These are phyloP conservation scores for Scytalopus superciliaris DNA, from an alignment of 2,113 vertebrate genomes.

Conservation along the genomic window DNA sequence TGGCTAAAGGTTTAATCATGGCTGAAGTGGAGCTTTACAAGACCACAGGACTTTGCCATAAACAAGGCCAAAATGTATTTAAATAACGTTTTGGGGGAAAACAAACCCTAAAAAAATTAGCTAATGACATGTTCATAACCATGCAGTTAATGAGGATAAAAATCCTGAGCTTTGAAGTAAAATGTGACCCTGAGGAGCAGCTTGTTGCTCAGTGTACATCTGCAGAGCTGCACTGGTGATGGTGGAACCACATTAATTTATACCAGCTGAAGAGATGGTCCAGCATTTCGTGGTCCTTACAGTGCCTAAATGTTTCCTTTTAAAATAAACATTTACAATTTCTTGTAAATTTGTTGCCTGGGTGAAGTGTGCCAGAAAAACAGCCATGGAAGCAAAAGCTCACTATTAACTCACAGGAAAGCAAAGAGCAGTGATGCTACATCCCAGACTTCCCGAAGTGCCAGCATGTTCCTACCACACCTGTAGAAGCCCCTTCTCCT, in stretches of 20 bases:
- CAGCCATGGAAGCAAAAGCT: neutral
- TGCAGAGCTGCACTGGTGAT: neutral
- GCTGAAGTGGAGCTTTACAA: neutral
- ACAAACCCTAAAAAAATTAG: neutral
- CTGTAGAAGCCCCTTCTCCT: neutral
- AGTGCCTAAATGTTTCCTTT: neutral
- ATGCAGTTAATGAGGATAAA: neutral
- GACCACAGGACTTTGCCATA: neutral
- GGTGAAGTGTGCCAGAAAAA: neutral
- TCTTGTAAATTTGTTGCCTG: slow-evolving; percentile 12
- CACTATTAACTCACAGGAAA: neutral
- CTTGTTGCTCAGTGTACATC: neutral
- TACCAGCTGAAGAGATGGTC: slow-evolving; percentile 3
- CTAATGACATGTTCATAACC: neutral
- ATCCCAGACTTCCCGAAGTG: neutral
- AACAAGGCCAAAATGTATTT: neutral
- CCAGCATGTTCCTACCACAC: neutral
- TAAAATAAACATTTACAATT: slow-evolving; percentile 33
- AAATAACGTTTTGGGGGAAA: neutral
- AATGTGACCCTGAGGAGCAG: neutral
- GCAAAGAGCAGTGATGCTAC: neutral
- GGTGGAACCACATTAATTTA: neutral
- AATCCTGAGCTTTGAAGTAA: neutral
- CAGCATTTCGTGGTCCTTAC: neutral
- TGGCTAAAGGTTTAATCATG: neutral